Evolutionary conservation across 2,113 vertebrate genomes (phyloP).

Genomic region (Uropsilus gracilis): DNA sequence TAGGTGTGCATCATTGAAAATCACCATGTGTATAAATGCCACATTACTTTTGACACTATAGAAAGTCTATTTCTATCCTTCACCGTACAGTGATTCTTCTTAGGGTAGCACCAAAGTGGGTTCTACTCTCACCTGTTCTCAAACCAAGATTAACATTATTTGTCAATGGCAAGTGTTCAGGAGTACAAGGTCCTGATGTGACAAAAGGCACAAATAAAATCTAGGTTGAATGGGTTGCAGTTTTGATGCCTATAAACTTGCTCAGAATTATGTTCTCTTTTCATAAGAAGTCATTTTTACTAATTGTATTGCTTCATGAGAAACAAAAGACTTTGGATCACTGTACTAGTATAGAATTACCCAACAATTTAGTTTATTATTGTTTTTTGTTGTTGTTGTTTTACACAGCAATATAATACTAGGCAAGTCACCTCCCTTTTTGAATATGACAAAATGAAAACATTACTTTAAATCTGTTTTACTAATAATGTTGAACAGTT

Average conservation of each 20-base stretch:
- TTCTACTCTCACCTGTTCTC: neutral
- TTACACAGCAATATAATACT: neutral
- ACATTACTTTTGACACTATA: no score
- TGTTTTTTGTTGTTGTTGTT: no score
- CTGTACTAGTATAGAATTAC: neutral
- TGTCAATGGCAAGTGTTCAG: neutral
- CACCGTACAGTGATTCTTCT: neutral
- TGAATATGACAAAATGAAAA: neutral
- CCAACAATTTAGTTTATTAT: neutral
- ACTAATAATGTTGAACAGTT: constrained; percentile 17
- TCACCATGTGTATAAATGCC: no score
- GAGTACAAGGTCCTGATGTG: neutral
- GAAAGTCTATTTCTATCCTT: no score
- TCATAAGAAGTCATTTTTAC: neutral
- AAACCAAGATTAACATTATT: neutral
- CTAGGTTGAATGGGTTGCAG: neutral
- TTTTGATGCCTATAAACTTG: constrained; percentile 30
- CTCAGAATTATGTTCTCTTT: constrained; percentile 58
- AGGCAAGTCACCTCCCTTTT: neutral
- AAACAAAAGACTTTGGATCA: constrained; percentile 9
- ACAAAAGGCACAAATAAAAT: neutral
- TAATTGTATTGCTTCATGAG: neutral
- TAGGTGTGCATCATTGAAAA: no score
- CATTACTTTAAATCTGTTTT: neutral
- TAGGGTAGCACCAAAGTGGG: neutral